phyloP scores from a whole-genome alignment of 2,113 vertebrate genomes.

The Toxotes jaculatrix region DNA sequence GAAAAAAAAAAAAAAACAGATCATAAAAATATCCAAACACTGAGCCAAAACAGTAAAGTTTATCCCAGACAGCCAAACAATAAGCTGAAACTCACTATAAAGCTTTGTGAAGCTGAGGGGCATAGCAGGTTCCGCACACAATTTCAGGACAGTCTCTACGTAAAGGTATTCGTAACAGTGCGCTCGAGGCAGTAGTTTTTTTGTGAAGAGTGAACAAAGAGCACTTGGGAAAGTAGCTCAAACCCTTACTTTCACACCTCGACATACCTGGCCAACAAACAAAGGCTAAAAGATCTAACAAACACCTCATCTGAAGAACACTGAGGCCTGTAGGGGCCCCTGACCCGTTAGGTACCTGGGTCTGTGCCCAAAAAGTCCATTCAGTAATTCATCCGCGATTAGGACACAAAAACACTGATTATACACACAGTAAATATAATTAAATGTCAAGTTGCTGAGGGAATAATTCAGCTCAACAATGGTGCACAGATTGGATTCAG shows the following conservation, averaged over 20 bases:
- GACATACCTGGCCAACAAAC: neutral
- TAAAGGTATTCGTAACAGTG: neutral
- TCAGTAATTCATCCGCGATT: neutral
- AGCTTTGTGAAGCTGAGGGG: neutral
- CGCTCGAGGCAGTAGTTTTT: neutral
- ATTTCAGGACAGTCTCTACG: neutral
- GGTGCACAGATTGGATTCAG: slow-evolving; percentile 44
- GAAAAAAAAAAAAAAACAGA: neutral
- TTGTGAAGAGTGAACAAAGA: neutral
- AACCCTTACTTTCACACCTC: neutral
- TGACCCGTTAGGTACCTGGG: neutral
- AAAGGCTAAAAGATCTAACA: neutral
- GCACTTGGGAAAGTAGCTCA: neutral
- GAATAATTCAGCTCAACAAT: slow-evolving; percentile 44
- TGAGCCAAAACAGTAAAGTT: neutral
- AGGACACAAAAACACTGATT: slow-evolving; percentile 32
- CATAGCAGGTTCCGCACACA: neutral
- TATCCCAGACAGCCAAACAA: neutral
- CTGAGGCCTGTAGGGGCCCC: neutral
- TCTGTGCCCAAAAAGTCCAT: neutral
- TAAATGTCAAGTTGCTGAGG: slow-evolving; percentile 32
- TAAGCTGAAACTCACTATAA: neutral
- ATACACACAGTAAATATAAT: slow-evolving; percentile 10
- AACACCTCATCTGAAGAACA: neutral
- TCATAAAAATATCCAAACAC: neutral